Conservation (phyloP, 2,113 vertebrate genomes). For the Carollia perspicillata region DNA sequence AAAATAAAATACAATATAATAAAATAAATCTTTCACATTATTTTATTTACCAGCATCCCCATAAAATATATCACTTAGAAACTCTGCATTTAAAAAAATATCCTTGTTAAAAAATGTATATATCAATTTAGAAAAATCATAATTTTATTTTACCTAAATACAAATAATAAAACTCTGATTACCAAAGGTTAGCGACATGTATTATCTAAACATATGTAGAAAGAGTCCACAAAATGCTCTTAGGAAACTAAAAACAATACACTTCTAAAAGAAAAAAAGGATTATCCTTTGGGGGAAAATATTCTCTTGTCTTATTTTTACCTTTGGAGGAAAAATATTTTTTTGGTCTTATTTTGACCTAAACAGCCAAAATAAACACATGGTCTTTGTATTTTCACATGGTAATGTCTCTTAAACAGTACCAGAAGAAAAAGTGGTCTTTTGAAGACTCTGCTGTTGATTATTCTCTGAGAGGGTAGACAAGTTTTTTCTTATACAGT, state of each 20-base stretch:
- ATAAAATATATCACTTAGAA: background rate
- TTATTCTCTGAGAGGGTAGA: constrained; percentile 13
- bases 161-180: background rate
- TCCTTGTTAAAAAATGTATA: background rate
- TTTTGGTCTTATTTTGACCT: background rate
- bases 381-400: background rate
- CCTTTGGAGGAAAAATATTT: background rate
- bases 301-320: background rate
- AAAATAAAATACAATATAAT: too few species aligned
- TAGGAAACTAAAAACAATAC: background rate
- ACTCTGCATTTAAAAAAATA: background rate
- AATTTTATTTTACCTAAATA: background rate
- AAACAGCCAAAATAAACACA: background rate
- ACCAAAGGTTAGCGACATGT: background rate
- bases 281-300: background rate
- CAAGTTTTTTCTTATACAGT: constrained; percentile 11
- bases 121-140: background rate
- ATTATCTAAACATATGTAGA: background rate
- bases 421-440: background rate
- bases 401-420: background rate
- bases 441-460: background rate
- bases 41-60: background rate
- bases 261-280: background rate
- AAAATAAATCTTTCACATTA: too few species aligned
- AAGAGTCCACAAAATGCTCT: background rate